These are phyloP conservation scores for Callocephalon fimbriatum DNA, from an alignment of 2,113 vertebrate species.

Conservation along the genomic window DNA sequence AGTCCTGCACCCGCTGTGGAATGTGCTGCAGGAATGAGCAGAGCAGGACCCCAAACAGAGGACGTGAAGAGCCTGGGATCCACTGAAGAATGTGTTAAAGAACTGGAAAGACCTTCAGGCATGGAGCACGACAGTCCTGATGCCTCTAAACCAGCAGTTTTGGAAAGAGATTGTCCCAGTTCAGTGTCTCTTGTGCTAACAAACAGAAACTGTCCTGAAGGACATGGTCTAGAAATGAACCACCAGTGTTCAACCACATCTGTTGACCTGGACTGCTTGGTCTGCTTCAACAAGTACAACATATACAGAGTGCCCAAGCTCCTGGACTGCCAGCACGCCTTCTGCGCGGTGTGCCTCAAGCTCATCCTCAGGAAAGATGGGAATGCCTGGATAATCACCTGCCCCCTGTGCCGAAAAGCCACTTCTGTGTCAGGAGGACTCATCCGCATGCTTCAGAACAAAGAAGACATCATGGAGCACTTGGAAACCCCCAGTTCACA, in stretches of 20 bases:
- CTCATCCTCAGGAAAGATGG: conserved; percentile 68
- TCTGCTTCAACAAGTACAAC: conserved; percentile 79
- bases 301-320: conserved; percentile 71
- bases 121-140: background rate
- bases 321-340: conserved; percentile 76
- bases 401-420: conserved; percentile 76
- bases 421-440: conserved; percentile 75
- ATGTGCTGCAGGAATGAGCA: background rate
- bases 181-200: accelerated
- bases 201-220: accelerated
- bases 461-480: conserved; percentile 35
- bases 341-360: conserved; percentile 78
- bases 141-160: background rate
- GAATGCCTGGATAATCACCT: conserved; percentile 69
- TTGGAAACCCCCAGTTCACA: background rate
- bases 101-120: background rate
- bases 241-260: background rate
- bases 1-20: accelerated
- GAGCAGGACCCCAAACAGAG: background rate
- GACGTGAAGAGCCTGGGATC: accelerated
- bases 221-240: accelerated
- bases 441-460: conserved; percentile 70
- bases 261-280: conserved; percentile 70
- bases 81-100: background rate
- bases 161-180: background rate